A percentile compares a stretch with the other conserved stretches of the same genome.
Evolutionary conservation across 2,888 invertebrate species (phyloP).

Genomic region (Masnerella sp.): DNA sequence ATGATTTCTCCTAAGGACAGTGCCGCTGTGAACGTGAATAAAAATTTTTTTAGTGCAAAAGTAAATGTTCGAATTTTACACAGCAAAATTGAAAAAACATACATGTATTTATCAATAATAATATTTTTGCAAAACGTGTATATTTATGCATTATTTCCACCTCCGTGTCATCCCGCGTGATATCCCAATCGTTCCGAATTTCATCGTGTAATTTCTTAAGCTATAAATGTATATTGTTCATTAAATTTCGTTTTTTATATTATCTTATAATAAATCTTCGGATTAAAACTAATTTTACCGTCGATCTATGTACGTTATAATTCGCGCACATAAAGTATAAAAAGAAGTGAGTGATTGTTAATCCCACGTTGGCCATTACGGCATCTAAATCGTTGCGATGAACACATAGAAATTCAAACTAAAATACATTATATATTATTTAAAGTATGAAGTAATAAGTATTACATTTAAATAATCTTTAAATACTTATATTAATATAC

Average conservation of each 20-base stretch:
- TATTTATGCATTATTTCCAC: slow-evolving; percentile 3
- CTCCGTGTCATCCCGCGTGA: neutral
- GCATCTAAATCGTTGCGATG: slow-evolving; percentile 4
- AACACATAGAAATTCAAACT: too few relatives aligned
- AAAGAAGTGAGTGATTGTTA: slow-evolving; percentile 15
- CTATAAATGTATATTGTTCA: too few relatives aligned
- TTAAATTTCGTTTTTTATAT: too few relatives aligned
- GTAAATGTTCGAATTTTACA: too few relatives aligned
- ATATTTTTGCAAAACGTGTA: slow-evolving; percentile 4
- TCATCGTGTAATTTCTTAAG: slow-evolving; percentile 2
- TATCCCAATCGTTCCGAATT: slow-evolving; percentile 17
- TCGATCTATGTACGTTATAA: slow-evolving; percentile 1
- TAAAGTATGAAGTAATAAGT: slow-evolving; percentile 8
- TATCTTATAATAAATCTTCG: neutral
- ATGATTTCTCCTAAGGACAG: too few relatives aligned
- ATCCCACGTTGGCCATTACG: slow-evolving; percentile 17
- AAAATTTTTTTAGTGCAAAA: too few relatives aligned
- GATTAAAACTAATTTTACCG: neutral
- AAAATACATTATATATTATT: too few relatives aligned
- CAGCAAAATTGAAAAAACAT: too few relatives aligned
- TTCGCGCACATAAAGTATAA: slow-evolving; percentile 8
- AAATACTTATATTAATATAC: too few relatives aligned
- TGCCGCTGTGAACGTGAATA: too few relatives aligned
- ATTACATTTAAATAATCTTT: slow-evolving; percentile 7
- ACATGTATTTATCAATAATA: slow-evolving; percentile 18